Evolutionary conservation across 2,797 vertebrate species (phyloP), one percentile per base, ranked within the genome.

Genomic region (Furcifer pardalis): DNA sequence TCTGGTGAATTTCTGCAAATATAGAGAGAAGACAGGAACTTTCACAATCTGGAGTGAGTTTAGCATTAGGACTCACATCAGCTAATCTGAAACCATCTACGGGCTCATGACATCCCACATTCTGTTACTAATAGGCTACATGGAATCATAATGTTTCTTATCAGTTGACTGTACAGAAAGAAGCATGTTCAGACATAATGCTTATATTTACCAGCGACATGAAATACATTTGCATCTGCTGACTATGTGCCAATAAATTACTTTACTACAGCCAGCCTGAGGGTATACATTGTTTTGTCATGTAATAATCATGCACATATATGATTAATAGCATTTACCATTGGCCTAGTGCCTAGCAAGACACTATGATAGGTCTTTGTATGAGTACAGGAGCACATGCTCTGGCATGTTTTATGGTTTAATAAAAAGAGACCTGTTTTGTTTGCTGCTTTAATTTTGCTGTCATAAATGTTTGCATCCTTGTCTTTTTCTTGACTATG

Each of bases 311-410:
- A 87, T 76, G 91, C 83, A 88, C 89, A 87, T 88, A 92, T 68
- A 44, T 77, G 85, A 56, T 82, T 25, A 65, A 89, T 88, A 93
- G 85, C 75, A 83, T 91, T 89, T 87, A 88, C 40, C 66, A 88
- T 91, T 92, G 92, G 92, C 91, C 84, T 80, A 79, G 60, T 88
- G 85, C 91, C 89, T 89, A 77, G 86, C 89, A 91, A 94, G 90
- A 88, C 79, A 79, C 75, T 59, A 82, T 90, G 81, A 81, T 89
- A 21, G 87, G 52, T 89, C 87, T 91, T 91, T 91, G 91, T 84
- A 88, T 85, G 59, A 89, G 46, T 65, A 27, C 49, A 84, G 65
- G 84, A 80, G 40, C 65, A 78, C 2, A 2, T 30, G 46, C 52
- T 62, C 40, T 88, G 87, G 37, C 60, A 79, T 4, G 4, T 93